Evolutionary conservation across 2,888 invertebrate species (phyloP), one percentile per base, ranked within the genome.

Genomic region (Melipona bicolor): DNA sequence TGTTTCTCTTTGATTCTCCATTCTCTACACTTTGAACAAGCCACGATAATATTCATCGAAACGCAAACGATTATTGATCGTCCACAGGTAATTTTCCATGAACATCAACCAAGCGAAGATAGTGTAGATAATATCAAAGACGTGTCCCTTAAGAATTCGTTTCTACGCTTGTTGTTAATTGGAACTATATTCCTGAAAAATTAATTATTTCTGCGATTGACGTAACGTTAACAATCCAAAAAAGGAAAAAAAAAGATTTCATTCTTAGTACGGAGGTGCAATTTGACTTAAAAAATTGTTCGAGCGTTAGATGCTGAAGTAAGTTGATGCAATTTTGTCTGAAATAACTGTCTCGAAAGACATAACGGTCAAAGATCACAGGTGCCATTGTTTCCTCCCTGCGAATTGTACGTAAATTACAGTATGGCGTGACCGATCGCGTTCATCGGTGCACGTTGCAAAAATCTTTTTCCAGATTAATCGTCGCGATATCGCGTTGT

Each of bases 391-490:
- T 50, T 19, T 32, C 21, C 32, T 43, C 79, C 73, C 73, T 27
- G n/a, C 19, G 69, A 73, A 79, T 50, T 24, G 21, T 73, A 62
- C 62, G 73, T 50, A 73, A 68, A 79, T 73, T 69, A 27, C 61
- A 5, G 27, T 32, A 79, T 52, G 52, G 59, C 64, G 36, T 64
- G 64, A 64, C 64, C 13, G 36, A 36, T 36, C 64, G 64, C 64
- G 13, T 36, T 21, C 24, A 32, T 50, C 73, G 11, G 17, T 61
- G 32, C 27, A 27, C 59, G 27, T 74, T 79, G 27, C 64, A 52
- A 79, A 79, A 69, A 50, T 79, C 73, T 56, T 56, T 73, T 70
- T 79, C 59, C 79, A 70, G 73, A 65, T 49, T 52, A 24, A 71
- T 24, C 21, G 52, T 52, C n/a, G 62, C 54, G 52, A 79, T 49